These are phyloP conservation scores for Holacanthella duospinosa DNA, from an alignment of 2,888 invertebrate genomes.

Conservation along the genomic window DNA sequence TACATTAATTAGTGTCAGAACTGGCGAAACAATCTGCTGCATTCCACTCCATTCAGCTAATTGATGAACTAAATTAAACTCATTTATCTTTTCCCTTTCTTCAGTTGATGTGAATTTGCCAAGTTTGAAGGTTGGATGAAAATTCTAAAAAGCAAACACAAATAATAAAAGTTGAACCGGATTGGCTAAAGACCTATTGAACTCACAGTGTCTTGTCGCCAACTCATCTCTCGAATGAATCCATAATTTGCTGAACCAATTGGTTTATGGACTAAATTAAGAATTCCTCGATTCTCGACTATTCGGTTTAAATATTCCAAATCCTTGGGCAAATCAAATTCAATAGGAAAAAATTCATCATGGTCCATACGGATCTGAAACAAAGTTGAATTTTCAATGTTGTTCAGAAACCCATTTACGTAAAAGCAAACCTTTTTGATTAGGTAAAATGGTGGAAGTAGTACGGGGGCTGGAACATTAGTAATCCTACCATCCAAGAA, in stretches of 20 bases:
- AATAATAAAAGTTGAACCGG: neutral
- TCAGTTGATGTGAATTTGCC: slow-evolving; percentile 19
- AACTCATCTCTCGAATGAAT: slow-evolving; percentile 32
- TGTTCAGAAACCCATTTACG: neutral
- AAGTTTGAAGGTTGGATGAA: slow-evolving; percentile 26
- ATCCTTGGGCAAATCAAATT: slow-evolving; percentile 31
- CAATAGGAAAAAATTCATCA: slow-evolving; percentile 21
- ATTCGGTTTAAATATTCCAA: slow-evolving; percentile 26
- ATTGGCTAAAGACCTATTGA: too few relatives aligned
- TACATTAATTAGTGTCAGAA: slow-evolving; percentile 30
- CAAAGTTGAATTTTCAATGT: neutral
- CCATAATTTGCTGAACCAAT: slow-evolving; percentile 21
- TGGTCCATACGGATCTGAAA: slow-evolving; percentile 25
- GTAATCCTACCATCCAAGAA: slow-evolving; percentile 28
- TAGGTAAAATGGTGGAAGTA: slow-evolving; percentile 34
- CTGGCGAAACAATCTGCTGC: slow-evolving; percentile 23
- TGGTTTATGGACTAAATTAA: slow-evolving; percentile 28
- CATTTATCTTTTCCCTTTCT: slow-evolving; percentile 27
- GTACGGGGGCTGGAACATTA: slow-evolving; percentile 26
- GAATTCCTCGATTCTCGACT: slow-evolving; percentile 29
- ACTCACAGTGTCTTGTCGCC: slow-evolving; percentile 31
- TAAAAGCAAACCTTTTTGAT: slow-evolving; percentile 20
- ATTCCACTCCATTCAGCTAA: slow-evolving; percentile 29
- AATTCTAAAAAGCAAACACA: slow-evolving; percentile 13
- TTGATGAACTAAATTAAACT: slow-evolving; percentile 26